Conservation (phyloP, 2,113 vertebrate genomes). For the Heteronetta atricapilla region DNA sequence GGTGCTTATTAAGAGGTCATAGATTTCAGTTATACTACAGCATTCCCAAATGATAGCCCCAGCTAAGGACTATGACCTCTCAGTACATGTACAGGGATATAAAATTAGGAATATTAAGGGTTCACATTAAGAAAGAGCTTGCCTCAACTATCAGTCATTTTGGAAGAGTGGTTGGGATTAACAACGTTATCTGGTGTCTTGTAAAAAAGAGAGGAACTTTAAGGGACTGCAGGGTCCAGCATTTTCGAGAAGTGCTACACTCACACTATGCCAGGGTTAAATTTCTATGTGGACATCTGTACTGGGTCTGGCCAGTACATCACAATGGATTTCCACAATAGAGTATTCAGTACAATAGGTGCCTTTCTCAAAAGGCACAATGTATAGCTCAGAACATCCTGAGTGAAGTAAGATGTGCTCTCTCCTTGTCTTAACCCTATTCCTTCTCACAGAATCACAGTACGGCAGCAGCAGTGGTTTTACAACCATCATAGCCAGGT, state of each 20-base stretch:
- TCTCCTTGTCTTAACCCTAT: not conserved
- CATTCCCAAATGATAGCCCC: slow-evolving; percentile 69
- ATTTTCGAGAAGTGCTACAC: not conserved
- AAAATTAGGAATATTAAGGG: slow-evolving; percentile 57
- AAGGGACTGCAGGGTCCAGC: not conserved
- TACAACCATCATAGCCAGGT: not conserved
- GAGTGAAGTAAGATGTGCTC: not conserved
- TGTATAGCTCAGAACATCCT: not conserved
- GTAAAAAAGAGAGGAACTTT: not conserved
- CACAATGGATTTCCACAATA: not conserved
- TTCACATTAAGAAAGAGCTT: slow-evolving; percentile 44
- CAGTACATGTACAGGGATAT: slow-evolving; percentile 51
- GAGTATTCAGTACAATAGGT: not conserved
- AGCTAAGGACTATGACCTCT: slow-evolving; percentile 61
- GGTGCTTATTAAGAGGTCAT: slow-evolving; percentile 81
- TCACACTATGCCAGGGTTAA: not conserved
- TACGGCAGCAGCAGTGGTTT: not conserved
- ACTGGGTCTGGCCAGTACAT: not conserved
- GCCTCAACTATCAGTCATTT: slow-evolving; percentile 41
- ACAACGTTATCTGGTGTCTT: not conserved
- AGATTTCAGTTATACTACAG: slow-evolving; percentile 69
- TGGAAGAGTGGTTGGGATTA: slow-evolving; percentile 6
- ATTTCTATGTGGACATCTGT: not conserved
- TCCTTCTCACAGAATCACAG: not conserved
- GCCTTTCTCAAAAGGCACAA: not conserved